A percentile compares a stretch with the other conserved stretches of the same genome.
Evolutionary conservation across 1,140 invertebrate genomes (phyloP).

Genomic region (Centruroides sculpturatus): DNA sequence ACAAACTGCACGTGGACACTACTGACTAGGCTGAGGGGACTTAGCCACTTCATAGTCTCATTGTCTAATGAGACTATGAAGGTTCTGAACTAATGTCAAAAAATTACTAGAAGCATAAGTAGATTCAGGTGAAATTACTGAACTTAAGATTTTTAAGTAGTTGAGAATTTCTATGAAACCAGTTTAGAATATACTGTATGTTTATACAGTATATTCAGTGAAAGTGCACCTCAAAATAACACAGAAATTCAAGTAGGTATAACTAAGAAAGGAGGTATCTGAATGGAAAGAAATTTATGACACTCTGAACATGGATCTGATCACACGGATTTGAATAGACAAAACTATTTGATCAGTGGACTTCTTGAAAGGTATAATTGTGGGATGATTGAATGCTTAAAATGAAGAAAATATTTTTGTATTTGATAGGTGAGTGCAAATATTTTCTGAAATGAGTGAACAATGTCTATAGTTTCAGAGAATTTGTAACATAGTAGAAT

Average conservation of each 20-base stretch:
- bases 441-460: not conserved
- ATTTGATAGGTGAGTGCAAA: not conserved
- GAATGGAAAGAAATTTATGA: not conserved
- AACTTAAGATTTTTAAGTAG: too few relatives aligned
- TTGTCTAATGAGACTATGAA: accelerated
- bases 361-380: not conserved
- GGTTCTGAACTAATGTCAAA: too few relatives aligned
- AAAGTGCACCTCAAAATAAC: not conserved
- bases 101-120: too few relatives aligned
- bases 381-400: not conserved
- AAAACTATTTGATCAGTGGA: not conserved
- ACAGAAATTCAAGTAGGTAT: not conserved
- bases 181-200: not conserved
- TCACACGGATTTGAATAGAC: not conserved
- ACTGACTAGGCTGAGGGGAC: too few relatives aligned
- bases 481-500: not conserved
- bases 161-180: too few relatives aligned
- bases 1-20: too few relatives aligned
- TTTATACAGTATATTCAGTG: too few relatives aligned
- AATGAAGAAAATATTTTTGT: not conserved
- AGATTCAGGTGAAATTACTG: too few relatives aligned
- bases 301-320: not conserved
- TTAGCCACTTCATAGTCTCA: too few relatives aligned
- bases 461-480: not conserved
- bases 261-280: not conserved